phyloP scores from a whole-genome alignment of 2,113 vertebrate genomes.

The Anser cygnoides region DNA sequence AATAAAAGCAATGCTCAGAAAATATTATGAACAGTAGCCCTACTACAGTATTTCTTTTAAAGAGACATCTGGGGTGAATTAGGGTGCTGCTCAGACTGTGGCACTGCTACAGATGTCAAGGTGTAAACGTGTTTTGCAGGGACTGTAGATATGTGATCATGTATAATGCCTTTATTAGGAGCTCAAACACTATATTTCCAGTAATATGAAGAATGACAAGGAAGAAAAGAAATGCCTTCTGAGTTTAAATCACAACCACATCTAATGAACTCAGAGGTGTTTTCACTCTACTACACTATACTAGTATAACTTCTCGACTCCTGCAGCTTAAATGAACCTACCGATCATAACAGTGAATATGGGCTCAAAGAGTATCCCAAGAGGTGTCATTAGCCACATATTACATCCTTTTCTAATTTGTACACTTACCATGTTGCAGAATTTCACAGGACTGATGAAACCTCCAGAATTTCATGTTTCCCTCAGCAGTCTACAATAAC shows the following conservation, averaged over 20 bases:
- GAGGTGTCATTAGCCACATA: constrained; percentile 83
- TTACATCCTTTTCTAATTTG: constrained; percentile 85
- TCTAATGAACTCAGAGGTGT: constrained; percentile 78
- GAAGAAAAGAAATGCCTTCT: constrained; percentile 75
- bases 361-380: constrained; percentile 75
- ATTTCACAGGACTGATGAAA: constrained; percentile 80
- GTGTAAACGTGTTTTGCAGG: constrained; percentile 78
- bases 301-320: constrained; percentile 79
- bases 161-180: constrained; percentile 75
- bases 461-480: constrained; percentile 80
- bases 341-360: constrained; percentile 79
- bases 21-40: constrained; percentile 46
- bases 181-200: constrained; percentile 72
- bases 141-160: constrained; percentile 69
- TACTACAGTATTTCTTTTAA: constrained; percentile 65
- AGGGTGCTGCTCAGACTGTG: constrained; percentile 56
- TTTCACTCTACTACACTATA: constrained; percentile 63
- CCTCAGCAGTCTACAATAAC: constrained; percentile 80
- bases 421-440: constrained; percentile 72
- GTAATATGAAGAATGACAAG: constrained; percentile 76
- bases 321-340: constrained; percentile 76
- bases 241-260: constrained; percentile 79
- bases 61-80: constrained; percentile 80
- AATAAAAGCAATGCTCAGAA: constrained; percentile 45
- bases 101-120: constrained; percentile 67